Percentiles rank a stretch among this genome's conserved stretches.
phyloP scores from a whole-genome alignment of 2,888 invertebrate genomes.

The Sinhomidia bicolor region DNA sequence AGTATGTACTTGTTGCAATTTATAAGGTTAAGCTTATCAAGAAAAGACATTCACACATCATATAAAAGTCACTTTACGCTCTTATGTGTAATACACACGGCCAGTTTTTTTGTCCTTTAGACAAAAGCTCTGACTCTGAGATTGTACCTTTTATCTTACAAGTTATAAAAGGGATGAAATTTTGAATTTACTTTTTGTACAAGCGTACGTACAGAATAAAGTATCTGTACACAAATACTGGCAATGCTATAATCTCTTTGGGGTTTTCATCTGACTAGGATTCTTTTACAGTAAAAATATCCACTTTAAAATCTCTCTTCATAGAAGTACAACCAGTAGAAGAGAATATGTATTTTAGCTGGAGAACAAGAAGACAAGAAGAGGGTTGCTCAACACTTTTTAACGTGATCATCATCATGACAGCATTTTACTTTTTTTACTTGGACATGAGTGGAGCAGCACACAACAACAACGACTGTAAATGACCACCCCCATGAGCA shows the following conservation, averaged over 20 bases:
- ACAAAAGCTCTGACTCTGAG: no score
- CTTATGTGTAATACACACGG: no score
- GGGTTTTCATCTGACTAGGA: not conserved
- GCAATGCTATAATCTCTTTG: not conserved
- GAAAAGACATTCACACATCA: no score
- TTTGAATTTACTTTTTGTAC: not conserved
- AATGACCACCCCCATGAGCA: conserved; percentile 75
- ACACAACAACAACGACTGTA: conserved; percentile 47
- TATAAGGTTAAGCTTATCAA: no score
- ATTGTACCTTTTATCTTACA: no score
- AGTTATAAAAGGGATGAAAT: no score
- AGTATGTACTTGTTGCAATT: no score
- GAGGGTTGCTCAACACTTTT: conserved; percentile 39
- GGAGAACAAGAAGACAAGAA: not conserved
- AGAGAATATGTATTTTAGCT: not conserved
- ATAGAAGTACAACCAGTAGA: not conserved
- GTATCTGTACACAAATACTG: no score
- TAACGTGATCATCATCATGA: conserved; percentile 21
- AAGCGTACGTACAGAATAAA: not conserved
- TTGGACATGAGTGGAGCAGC: conserved; percentile 54
- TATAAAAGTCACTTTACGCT: no score
- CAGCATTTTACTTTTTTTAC: conserved; percentile 48
- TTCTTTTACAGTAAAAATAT: conserved; percentile 15
- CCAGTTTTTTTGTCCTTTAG: no score
- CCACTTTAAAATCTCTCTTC: not conserved